Percentiles rank a stretch among this genome's conserved stretches.
Conservation (phyloP, 2,113 vertebrate species). For the Phycodurus eques region DNA sequence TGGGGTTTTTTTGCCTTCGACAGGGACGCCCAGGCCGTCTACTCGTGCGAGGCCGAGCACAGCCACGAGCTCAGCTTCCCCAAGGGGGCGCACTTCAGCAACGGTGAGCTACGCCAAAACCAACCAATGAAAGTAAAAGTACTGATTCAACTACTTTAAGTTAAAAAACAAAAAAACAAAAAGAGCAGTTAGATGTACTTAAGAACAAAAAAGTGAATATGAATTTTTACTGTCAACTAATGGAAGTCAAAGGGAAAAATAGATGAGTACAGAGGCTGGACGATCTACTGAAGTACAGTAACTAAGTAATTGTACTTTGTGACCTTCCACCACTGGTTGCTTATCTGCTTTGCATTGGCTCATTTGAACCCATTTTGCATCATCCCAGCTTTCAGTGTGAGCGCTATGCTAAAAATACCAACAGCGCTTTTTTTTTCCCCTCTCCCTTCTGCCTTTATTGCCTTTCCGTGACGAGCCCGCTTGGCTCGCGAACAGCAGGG, state of each 20-base stretch:
- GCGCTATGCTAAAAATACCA: conserved; percentile 10
- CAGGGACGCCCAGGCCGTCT: conserved; percentile 94
- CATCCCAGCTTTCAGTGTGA: conserved; percentile 2
- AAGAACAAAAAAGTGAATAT: too few relatives aligned
- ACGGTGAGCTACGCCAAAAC: conserved; percentile 75
- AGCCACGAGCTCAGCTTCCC: conserved; percentile 97
- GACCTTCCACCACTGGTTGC: neutral
- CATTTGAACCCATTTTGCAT: conserved; percentile 1
- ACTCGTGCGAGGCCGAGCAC: conserved; percentile 94
- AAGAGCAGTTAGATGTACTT: too few relatives aligned
- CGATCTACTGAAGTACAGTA: neutral
- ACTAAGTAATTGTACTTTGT: neutral
- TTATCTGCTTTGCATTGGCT: neutral
- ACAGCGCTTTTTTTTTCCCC: conserved; percentile 37
- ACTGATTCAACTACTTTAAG: too few relatives aligned
- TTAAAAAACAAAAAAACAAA: too few relatives aligned
- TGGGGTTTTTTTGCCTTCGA: conserved; percentile 54
- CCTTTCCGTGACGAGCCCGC: conserved; percentile 51
- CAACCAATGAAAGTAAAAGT: too few relatives aligned
- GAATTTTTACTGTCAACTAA: too few relatives aligned
- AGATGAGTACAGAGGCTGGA: too few relatives aligned
- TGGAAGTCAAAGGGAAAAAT: too few relatives aligned
- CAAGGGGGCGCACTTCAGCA: conserved; percentile 90
- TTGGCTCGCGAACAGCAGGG: conserved; percentile 55
- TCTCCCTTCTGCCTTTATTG: conserved; percentile 17